These are phyloP conservation scores for Cabera pusaria DNA, from an alignment of 2,888 invertebrate genomes.

Conservation along the genomic window DNA sequence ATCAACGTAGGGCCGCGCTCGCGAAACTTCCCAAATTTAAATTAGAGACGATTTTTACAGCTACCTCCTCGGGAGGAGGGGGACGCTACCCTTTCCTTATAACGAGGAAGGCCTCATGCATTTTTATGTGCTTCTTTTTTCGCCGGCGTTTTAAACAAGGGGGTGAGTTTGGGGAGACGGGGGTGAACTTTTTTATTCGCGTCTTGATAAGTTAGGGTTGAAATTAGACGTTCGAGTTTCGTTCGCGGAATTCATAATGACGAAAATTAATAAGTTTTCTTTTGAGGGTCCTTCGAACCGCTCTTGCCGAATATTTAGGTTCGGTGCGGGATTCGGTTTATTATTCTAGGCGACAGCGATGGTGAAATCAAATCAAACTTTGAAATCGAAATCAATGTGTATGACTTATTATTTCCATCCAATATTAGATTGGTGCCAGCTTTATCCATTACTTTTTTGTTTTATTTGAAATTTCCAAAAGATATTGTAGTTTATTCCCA, in stretches of 20 bases:
- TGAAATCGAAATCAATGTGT: neutral
- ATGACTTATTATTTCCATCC: too few species aligned
- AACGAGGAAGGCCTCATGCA: constrained; percentile 85
- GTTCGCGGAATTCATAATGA: constrained; percentile 84
- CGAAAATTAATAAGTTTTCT: constrained; percentile 83
- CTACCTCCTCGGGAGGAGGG: constrained; percentile 74
- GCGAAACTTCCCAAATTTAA: constrained; percentile 83
- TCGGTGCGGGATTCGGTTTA: constrained; percentile 29
- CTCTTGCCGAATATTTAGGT: constrained; percentile 52
- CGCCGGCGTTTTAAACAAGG: constrained; percentile 84
- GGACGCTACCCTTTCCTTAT: constrained; percentile 83
- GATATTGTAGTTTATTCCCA: too few species aligned
- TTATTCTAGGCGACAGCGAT: constrained; percentile 21
- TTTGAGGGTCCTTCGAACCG: constrained; percentile 71
- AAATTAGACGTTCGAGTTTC: constrained; percentile 84
- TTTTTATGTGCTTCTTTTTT: constrained; percentile 85
- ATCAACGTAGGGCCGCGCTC: constrained; percentile 78
- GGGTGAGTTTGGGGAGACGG: constrained; percentile 78
- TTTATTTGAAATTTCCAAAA: too few species aligned
- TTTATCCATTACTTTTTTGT: too few species aligned
- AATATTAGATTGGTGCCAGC: too few species aligned
- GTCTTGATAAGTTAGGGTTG: constrained; percentile 85
- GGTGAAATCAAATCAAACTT: constrained; percentile 7
- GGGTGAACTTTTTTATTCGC: constrained; percentile 83
- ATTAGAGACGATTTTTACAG: constrained; percentile 84